Conservation (phyloP, 2,888 invertebrate genomes). For the Torymus aiolomorphi region DNA sequence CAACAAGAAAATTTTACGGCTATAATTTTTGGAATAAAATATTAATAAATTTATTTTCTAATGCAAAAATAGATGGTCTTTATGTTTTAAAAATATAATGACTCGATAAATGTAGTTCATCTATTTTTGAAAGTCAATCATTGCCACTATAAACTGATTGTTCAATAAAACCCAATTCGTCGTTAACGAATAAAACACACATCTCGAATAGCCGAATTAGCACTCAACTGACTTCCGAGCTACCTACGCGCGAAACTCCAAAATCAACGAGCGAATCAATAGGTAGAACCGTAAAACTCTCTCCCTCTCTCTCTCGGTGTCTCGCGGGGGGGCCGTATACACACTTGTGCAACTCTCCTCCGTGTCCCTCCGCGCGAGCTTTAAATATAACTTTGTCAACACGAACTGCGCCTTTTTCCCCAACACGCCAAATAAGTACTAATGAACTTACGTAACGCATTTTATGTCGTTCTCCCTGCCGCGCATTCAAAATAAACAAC, state of each 20-base stretch:
- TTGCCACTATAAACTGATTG: not conserved
- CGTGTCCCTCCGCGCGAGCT: not conserved
- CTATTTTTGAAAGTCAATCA: too few relatives aligned
- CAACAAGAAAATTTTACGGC: too few relatives aligned
- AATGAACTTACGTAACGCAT: conserved; percentile 37
- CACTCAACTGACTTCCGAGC: too few relatives aligned
- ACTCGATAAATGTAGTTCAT: too few relatives aligned
- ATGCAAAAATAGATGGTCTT: not conserved
- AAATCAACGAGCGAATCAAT: too few relatives aligned
- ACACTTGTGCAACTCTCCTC: conserved; percentile 6
- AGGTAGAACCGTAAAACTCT: too few relatives aligned
- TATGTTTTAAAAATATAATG: too few relatives aligned
- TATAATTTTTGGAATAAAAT: too few relatives aligned
- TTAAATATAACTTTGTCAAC: conserved; percentile 43
- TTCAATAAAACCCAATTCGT: not conserved
- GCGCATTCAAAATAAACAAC: conserved; percentile 16
- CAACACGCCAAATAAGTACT: not conserved
- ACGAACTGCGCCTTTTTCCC: conserved; percentile 8
- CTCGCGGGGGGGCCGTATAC: not conserved
- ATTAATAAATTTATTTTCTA: too few relatives aligned
- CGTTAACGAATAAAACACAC: too few relatives aligned
- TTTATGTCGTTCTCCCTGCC: not conserved
- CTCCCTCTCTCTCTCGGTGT: not conserved
- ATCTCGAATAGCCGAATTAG: too few relatives aligned
- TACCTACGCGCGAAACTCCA: too few relatives aligned